Conservation (phyloP, 2,888 invertebrate species). For the Sinelater perroti region DNA sequence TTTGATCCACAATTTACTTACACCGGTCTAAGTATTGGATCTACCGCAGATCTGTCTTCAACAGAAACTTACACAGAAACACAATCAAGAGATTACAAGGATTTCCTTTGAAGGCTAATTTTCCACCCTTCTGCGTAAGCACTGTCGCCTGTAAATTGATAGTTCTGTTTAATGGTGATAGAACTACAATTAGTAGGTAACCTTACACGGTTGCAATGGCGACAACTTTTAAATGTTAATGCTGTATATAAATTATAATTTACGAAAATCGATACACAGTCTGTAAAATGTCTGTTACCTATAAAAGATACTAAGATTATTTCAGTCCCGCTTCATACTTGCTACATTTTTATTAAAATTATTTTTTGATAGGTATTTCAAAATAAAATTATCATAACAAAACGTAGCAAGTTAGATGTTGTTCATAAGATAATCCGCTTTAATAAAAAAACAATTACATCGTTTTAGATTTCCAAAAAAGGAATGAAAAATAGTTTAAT, state of each 20-base stretch:
- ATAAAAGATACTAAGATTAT: too few relatives aligned
- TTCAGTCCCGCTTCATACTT: too few relatives aligned
- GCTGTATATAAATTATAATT: neutral
- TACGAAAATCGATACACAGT: neutral
- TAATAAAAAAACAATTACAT: too few relatives aligned
- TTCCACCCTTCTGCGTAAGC: conserved; percentile 41
- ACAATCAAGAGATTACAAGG: conserved; percentile 51
- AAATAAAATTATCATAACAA: too few relatives aligned
- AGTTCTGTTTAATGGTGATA: conserved; percentile 19
- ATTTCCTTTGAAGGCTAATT: conserved; percentile 46
- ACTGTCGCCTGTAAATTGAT: conserved; percentile 31
- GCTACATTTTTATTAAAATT: too few relatives aligned
- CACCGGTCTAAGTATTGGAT: conserved; percentile 48
- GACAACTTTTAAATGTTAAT: neutral
- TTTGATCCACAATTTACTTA: conserved; percentile 49
- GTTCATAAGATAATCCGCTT: too few relatives aligned
- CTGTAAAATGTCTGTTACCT: neutral
- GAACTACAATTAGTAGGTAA: conserved; percentile 28
- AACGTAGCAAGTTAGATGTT: too few relatives aligned
- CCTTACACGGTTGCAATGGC: neutral
- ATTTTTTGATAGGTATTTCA: too few relatives aligned
- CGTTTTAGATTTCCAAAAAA: too few relatives aligned
- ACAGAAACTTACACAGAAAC: conserved; percentile 50
- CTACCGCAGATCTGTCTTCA: conserved; percentile 51
- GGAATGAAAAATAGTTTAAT: too few relatives aligned